Conservation (phyloP, 2,888 invertebrate genomes). For the Diaprepes abbreviatus region DNA sequence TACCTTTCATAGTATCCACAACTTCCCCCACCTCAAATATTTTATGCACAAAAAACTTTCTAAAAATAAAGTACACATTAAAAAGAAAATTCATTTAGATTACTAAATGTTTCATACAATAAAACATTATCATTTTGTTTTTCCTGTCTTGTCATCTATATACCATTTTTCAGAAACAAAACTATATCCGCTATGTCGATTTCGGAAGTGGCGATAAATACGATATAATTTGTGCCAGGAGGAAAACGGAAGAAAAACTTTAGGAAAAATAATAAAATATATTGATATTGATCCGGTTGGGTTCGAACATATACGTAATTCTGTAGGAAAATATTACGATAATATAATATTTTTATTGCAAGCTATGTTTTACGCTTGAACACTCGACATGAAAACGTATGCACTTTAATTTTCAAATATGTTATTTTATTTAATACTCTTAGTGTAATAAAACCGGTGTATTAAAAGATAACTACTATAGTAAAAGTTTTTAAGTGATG, state of each 20-base stretch:
- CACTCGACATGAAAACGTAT: not conserved
- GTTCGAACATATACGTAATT: conserved; percentile 19
- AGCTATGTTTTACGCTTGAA: not conserved
- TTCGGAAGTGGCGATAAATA: conserved; percentile 30
- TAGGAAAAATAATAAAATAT: conserved; percentile 37
- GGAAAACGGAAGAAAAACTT: conserved; percentile 22
- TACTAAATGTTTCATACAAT: no score
- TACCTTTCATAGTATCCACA: no score
- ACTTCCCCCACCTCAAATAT: no score
- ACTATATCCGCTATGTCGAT: conserved; percentile 14
- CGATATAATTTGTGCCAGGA: conserved; percentile 24
- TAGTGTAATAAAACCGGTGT: no score
- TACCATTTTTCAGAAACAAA: not conserved
- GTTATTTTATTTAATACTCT: not conserved
- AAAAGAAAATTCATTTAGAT: no score
- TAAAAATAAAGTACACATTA: no score
- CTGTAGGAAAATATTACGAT: conserved; percentile 21
- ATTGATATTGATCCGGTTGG: conserved; percentile 24
- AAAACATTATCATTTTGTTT: no score
- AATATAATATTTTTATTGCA: conserved; percentile 33
- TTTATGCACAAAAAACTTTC: no score
- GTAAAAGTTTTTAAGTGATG: no score
- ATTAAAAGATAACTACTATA: no score
- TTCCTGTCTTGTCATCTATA: not conserved
- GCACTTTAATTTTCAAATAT: not conserved